phyloP scores from a whole-genome alignment of 2,888 invertebrate genomes.

The Aphodius sticticus region DNA sequence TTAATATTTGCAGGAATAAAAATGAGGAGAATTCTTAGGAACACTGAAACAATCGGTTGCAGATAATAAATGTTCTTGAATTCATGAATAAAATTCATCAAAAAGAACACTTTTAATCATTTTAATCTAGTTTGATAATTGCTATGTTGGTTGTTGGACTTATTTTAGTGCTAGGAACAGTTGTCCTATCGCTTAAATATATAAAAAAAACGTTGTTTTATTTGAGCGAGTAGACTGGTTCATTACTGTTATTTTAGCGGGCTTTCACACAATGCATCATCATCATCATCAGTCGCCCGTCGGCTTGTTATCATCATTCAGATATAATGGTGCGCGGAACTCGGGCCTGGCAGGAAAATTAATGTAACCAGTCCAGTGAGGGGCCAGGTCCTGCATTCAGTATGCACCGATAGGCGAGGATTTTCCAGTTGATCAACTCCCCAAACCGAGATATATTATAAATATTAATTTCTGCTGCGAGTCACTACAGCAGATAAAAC shows the following conservation, averaged over 20 bases:
- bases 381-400: not conserved
- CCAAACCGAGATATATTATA: not conserved
- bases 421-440: conserved; percentile 18
- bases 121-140: no score
- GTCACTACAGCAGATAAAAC: not conserved
- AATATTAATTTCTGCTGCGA: not conserved
- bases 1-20: no score
- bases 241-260: not conserved
- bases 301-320: not conserved
- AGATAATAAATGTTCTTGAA: no score
- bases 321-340: not conserved
- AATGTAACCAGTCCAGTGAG: conserved; percentile 10
- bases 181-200: no score
- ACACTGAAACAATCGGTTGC: no score
- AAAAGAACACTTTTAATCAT: no score
- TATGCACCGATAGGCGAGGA: conserved; percentile 22
- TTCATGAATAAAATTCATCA: no score
- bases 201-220: not conserved
- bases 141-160: no score
- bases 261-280: not conserved
- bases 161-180: no score
- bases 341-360: conserved; percentile 20
- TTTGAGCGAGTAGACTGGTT: not conserved
- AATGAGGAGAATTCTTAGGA: no score
- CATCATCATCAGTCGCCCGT: not conserved